Evolutionary conservation across 2,113 vertebrate genomes (phyloP).

Genomic region (Brienomyrus longianalis): DNA sequence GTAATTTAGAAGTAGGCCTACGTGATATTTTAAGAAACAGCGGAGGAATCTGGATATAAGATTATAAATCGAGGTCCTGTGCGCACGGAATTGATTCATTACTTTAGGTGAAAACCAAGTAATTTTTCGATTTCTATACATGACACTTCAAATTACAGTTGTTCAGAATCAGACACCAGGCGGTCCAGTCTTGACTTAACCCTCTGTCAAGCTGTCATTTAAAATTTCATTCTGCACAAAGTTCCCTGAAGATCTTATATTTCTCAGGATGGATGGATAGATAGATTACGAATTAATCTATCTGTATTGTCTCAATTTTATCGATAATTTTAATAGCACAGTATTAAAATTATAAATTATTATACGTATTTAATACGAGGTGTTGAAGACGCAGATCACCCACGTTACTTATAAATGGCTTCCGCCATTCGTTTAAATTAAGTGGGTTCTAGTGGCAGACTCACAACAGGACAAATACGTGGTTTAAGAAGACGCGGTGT

Average conservation of each 20-base stretch:
- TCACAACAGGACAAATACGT: background rate
- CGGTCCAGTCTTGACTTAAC: background rate
- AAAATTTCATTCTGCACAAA: background rate
- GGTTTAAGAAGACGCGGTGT: background rate
- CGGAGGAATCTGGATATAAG: background rate
- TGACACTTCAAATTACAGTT: background rate
- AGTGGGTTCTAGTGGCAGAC: background rate
- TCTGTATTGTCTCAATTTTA: background rate
- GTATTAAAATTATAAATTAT: background rate
- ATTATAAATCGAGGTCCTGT: background rate
- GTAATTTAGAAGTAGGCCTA: background rate
- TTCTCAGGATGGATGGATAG: background rate
- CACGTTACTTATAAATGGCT: background rate
- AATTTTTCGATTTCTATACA: background rate
- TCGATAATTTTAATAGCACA: background rate
- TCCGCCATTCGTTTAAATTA: background rate
- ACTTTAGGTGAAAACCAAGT: background rate
- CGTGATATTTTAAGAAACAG: background rate
- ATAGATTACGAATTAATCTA: background rate
- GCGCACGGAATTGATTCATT: background rate
- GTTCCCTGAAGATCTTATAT: background rate
- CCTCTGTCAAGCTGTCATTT: background rate
- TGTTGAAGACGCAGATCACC: background rate
- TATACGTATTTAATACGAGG: background rate
- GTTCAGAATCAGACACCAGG: background rate